phyloP scores from a whole-genome alignment of 2,888 invertebrate genomes.

The Hipparchia sbordonii region DNA sequence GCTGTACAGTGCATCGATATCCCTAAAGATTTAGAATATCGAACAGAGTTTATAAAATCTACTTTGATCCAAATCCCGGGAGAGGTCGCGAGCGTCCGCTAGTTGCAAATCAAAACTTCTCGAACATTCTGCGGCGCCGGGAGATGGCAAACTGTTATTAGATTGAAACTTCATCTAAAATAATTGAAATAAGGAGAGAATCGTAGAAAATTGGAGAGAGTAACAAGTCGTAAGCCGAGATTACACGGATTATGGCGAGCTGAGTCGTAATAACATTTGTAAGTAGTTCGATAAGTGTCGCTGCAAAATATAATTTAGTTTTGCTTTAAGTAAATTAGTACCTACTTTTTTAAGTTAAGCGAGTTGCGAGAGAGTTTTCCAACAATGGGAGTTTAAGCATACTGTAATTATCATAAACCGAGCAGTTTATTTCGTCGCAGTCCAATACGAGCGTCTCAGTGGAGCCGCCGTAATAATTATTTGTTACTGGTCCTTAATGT shows the following conservation, averaged over 20 bases:
- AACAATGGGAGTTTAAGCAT: neutral
- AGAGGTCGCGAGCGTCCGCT: neutral
- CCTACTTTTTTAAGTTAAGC: neutral
- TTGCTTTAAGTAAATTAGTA: neutral
- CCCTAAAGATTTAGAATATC: neutral
- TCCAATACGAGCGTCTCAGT: no score
- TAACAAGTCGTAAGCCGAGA: slow-evolving; percentile 17
- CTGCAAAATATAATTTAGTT: neutral
- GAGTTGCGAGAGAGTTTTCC: neutral
- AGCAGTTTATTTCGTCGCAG: no score
- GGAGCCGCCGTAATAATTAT: no score
- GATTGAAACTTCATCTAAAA: slow-evolving; percentile 10
- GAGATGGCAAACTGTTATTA: slow-evolving; percentile 4
- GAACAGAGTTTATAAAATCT: neutral
- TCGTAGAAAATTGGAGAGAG: slow-evolving; percentile 1
- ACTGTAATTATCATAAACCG: neutral
- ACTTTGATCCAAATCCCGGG: neutral
- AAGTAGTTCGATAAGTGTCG: slow-evolving; percentile 3
- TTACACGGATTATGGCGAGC: neutral
- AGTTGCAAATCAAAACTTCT: slow-evolving; percentile 10
- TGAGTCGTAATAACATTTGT: neutral
- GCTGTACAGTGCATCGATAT: neutral
- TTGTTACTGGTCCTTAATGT: no score
- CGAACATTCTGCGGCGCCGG: neutral
- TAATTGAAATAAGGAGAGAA: slow-evolving; percentile 6